Evolutionary conservation across 1,140 invertebrate species (phyloP), one percentile per base, ranked within the genome.

Genomic region (Atopsyche davidsoni): DNA sequence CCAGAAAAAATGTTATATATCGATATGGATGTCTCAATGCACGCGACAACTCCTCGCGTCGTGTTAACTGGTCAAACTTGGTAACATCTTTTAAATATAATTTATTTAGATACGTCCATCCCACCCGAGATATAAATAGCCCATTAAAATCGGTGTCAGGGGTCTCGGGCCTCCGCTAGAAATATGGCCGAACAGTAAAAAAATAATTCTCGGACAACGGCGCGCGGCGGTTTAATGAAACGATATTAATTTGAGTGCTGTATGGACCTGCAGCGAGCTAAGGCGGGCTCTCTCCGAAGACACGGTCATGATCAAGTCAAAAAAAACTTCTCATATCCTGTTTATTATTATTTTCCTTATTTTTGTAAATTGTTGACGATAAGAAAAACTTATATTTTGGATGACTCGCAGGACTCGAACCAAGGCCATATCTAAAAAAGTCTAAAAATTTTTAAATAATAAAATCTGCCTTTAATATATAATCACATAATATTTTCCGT

Each of bases 201-300:
- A 42, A 49, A 23, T 49, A 49, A 49, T 49, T 13, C 32, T 24
- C 3, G 24, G 23, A n/a, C 14, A 49, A 41, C 25, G 16, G 18
- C 13, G 22, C 10, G n/a, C 28, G 16, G 18, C 13, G 22, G n/a
- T 4, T 22, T 49, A 49, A 49, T 49, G 46, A 49, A 49, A 49
- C 10, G 18, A 16, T 41, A 49, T 49, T 49, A 49, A 42, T 49
- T 49, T 39, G 38, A 18, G 19, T 41, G 38, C n/a, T n/a, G n/a
- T n/a, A n/a, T n/a, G n/a, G n/a, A n/a, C n/a, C n/a, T n/a, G n/a
- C n/a, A n/a, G n/a, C n/a, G n/a, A n/a, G n/a, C n/a, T n/a, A n/a
- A n/a, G n/a, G n/a, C n/a, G n/a, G n/a, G n/a, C n/a, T n/a, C n/a
- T n/a, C n/a, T n/a, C n/a, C n/a, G n/a, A n/a, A n/a, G n/a, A n/a